Conservation (phyloP, 2,797 vertebrate genomes). For the Salmo trutta region DNA sequence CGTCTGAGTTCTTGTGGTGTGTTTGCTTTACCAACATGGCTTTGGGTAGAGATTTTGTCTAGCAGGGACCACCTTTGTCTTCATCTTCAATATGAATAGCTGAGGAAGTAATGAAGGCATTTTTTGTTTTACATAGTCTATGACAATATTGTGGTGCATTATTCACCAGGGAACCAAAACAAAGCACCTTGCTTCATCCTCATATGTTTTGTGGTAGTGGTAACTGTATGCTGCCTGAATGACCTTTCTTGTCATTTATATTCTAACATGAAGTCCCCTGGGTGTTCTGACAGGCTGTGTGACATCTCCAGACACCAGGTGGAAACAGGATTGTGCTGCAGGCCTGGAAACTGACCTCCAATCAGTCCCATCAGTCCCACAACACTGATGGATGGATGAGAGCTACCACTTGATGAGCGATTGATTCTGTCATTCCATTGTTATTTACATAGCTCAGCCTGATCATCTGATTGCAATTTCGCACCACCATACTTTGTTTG, state of each 20-base stretch:
- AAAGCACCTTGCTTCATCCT: slow-evolving; percentile 22
- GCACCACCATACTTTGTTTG: slow-evolving; percentile 59
- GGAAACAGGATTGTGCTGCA: slow-evolving; percentile 54
- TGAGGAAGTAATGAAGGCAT: background rate
- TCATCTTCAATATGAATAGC: slow-evolving; percentile 2
- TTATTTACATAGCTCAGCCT: slow-evolving; percentile 60
- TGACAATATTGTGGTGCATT: background rate
- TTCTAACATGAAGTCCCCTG: slow-evolving; percentile 47
- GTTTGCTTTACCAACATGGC: background rate
- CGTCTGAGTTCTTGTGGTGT: background rate
- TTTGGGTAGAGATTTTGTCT: background rate
- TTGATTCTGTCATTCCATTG: slow-evolving; percentile 54
- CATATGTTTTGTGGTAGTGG: slow-evolving; percentile 23
- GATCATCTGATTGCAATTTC: slow-evolving; percentile 76
- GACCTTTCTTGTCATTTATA: slow-evolving; percentile 59
- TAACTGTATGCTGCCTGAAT: background rate
- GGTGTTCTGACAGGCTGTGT: slow-evolving; percentile 51
- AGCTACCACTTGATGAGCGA: slow-evolving; percentile 68
- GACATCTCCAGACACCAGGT: slow-evolving; percentile 63
- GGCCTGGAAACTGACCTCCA: slow-evolving; percentile 64
- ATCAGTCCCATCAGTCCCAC: slow-evolving; percentile 66
- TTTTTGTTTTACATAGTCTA: background rate
- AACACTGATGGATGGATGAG: slow-evolving; percentile 70
- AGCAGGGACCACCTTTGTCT: background rate
- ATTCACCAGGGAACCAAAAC: background rate